Base-by-base conservation (phyloP, 2,113 vertebrate species). In the Corvus hawaiiensis region DNA sequence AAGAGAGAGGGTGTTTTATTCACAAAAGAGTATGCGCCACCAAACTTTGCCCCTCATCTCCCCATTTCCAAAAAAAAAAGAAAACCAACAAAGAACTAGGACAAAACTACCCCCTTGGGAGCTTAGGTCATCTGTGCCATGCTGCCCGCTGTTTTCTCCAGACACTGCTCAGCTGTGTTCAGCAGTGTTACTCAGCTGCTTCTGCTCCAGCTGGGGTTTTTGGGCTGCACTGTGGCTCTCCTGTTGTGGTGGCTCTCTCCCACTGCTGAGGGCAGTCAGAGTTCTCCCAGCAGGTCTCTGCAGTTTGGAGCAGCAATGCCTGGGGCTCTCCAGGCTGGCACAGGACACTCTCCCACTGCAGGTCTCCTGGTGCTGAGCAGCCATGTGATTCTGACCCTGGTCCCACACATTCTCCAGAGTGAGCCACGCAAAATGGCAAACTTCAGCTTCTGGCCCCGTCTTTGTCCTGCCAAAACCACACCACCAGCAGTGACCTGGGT, bases 221-320 rank as follows among this genome's bases (percentile, higher is more conserved):
- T 30, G 35, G 35, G 44, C 24, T 58, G 13, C 30, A 12, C 61
- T 49, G 51, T 24, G 13, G 10, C 49, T 48, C 22, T 64, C 18
- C 9, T 23, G 49, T 15, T 23, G 18, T 23, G 24, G 21, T 55
- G 58, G 14, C n/a, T 48, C 20, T 64, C 30, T 66, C 24, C 30
- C 20, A 11, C 13, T 9, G 43, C 43, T 30, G 30, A 21, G 35
- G 19, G 15, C 19, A 56, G n/a, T 12, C 51, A 0, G 0, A 12
- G 4, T 16, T 58, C 43, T n/a, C 23, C 43, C 2, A 6, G 24
- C n/a, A 49, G 16, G 11, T 48, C 51, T 43, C 43, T 49, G 30
- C 20, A 58, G 52, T 7, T n/a, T 30, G 52, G 52, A 30, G 71
- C 35, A 56, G 71, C 43, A 24, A 23, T 49, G 43, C 24, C 43